Percentiles rank a stretch among this genome's conserved stretches.
These are phyloP conservation scores for Sorex fumeus DNA, from an alignment of 2,113 vertebrate genomes.

Conservation along the genomic window DNA sequence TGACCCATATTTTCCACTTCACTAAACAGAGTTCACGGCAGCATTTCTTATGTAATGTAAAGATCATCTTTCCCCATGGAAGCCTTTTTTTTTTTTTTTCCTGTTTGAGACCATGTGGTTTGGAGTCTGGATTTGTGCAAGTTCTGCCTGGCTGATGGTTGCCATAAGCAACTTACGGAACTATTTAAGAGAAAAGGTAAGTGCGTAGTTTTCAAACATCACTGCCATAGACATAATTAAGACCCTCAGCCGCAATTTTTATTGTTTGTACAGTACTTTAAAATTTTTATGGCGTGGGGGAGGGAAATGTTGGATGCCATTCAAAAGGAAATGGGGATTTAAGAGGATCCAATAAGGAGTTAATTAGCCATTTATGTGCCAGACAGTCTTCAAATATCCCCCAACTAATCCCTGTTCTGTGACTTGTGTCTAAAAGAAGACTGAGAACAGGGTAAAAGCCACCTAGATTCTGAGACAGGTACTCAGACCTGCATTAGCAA, in stretches of 20 bases:
- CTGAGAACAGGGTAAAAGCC: conserved; percentile 80
- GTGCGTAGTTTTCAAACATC: not conserved
- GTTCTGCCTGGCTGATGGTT: conserved; percentile 3
- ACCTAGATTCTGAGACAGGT: conserved; percentile 87
- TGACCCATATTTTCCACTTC: not conserved
- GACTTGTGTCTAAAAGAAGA: conserved; percentile 79
- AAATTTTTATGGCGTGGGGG: conserved; percentile 44
- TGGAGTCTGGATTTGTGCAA: not conserved
- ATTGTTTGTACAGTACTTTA: conserved; percentile 65
- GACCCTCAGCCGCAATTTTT: conserved; percentile 54
- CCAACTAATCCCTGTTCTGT: conserved; percentile 84
- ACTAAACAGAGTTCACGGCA: conserved; percentile 18
- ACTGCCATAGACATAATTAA: conserved; percentile 56
- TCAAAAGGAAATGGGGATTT: conserved; percentile 85
- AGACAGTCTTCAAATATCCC: conserved; percentile 80
- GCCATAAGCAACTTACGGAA: conserved; percentile 44
- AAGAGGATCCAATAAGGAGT: conserved; percentile 82
- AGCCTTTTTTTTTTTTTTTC: not conserved
- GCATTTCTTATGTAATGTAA: not conserved
- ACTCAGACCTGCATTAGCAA: conserved; percentile 87
- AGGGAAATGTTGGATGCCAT: conserved; percentile 60
- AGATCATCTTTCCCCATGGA: conserved; percentile 29
- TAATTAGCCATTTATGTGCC: conserved; percentile 87
- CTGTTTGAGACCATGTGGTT: conserved; percentile 15
- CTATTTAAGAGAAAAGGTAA: conserved; percentile 63